Percentiles rank a stretch among this genome's conserved stretches.
These are phyloP conservation scores for Tachysurus fulvidraco DNA, from an alignment of 2,113 vertebrate genomes.

Conservation along the genomic window DNA sequence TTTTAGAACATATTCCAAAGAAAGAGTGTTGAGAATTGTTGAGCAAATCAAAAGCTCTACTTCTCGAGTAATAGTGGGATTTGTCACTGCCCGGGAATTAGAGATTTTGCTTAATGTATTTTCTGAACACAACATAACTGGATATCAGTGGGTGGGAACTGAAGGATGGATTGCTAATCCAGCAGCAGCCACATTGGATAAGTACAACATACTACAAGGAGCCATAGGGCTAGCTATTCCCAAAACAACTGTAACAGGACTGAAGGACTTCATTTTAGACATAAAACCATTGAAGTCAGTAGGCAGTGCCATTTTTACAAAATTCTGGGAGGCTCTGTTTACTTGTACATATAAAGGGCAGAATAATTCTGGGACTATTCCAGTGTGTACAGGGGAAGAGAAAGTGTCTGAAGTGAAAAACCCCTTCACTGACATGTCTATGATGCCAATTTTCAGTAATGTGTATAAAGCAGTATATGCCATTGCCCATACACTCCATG, in stretches of 20 bases:
- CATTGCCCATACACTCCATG: constrained; percentile 55
- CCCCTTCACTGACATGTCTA: constrained; percentile 55
- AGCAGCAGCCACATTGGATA: constrained; percentile 54
- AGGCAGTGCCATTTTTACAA: constrained; percentile 40
- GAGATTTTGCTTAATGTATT: constrained; percentile 61
- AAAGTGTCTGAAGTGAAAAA: constrained; percentile 47
- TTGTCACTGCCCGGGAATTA: constrained; percentile 63
- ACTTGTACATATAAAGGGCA: constrained; percentile 34
- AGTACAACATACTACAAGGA: constrained; percentile 63
- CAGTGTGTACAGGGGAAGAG: constrained; percentile 54
- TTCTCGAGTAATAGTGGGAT: constrained; percentile 68
- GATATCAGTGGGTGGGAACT: constrained; percentile 73
- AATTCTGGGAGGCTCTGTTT: constrained; percentile 61
- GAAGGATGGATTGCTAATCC: constrained; percentile 71
- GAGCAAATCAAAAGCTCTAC: constrained; percentile 66
- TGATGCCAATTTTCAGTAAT: constrained; percentile 54
- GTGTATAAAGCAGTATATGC: constrained; percentile 61
- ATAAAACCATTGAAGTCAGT: constrained; percentile 65
- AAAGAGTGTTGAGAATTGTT: constrained; percentile 62
- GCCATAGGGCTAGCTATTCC: constrained; percentile 70
- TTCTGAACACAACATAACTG: constrained; percentile 64
- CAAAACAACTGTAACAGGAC: constrained; percentile 60
- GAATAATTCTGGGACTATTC: neutral
- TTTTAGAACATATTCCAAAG: constrained; percentile 62
- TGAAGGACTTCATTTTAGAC: constrained; percentile 68